Evolutionary conservation across 35 echinoderm and acorn worm species (phyloP).

Genomic region (Anneissia japonica): DNA sequence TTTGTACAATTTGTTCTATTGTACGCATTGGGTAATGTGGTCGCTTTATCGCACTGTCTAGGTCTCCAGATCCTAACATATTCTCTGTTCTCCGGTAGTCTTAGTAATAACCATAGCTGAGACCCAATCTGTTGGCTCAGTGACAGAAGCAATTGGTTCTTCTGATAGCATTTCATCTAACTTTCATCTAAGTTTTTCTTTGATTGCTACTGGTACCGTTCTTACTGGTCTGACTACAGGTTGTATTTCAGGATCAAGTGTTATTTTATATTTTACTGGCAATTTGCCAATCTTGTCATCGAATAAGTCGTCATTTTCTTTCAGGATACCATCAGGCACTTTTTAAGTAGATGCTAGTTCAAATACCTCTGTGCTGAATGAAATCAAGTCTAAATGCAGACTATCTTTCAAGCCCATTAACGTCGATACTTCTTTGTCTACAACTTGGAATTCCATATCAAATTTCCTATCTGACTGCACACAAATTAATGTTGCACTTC

Average conservation of each 20-base stretch:
- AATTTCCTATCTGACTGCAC: no score
- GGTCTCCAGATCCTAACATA: slow-evolving; percentile 20
- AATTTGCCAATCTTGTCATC: not conserved
- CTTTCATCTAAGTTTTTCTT: slow-evolving; percentile 24
- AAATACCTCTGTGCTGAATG: no score
- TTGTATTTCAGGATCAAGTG: not conserved
- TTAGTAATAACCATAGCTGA: slow-evolving; percentile 21
- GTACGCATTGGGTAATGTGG: slow-evolving; percentile 30
- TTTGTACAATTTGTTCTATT: slow-evolving; percentile 26
- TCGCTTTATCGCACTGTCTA: slow-evolving; percentile 19
- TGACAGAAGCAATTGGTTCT: no score
- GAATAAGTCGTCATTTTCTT: no score
- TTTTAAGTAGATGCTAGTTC: no score
- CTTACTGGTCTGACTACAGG: not conserved
- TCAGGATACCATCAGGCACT: no score
- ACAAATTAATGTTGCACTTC: no score
- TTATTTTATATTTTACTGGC: not conserved
- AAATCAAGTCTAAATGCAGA: no score
- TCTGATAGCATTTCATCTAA: slow-evolving; percentile 41
- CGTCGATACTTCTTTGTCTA: no score
- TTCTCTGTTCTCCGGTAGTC: not conserved
- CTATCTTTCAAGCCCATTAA: no score
- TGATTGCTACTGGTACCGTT: not conserved
- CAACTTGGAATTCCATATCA: no score
- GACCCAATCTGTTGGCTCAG: slow-evolving; percentile 49